Percentiles rank a stretch among this genome's conserved stretches.
Conservation (phyloP, 2,797 vertebrate genomes). For the Centroberyx gerrardi region DNA sequence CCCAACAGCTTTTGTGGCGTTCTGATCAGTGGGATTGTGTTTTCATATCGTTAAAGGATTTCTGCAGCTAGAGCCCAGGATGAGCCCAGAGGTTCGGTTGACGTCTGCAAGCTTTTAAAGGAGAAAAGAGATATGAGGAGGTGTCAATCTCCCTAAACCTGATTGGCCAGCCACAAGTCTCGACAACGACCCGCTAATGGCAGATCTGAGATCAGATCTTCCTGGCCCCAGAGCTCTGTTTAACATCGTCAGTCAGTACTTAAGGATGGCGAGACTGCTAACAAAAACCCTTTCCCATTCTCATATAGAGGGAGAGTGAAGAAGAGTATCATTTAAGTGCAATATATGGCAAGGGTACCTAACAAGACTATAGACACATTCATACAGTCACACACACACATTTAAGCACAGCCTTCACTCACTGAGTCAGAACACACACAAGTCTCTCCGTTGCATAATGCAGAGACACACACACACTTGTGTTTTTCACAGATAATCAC, state of each 20-base stretch:
- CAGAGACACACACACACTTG: background rate
- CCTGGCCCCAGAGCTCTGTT: conserved; percentile 2
- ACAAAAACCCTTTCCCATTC: conserved; percentile 36
- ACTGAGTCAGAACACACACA: conserved; percentile 40
- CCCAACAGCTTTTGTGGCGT: background rate
- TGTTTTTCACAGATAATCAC: conserved; percentile 59
- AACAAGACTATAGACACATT: conserved; percentile 52
- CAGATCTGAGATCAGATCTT: conserved; percentile 26
- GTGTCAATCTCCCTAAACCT: background rate
- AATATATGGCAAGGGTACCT: conserved; percentile 77
- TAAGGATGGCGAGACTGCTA: conserved; percentile 52
- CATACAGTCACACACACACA: conserved; percentile 33
- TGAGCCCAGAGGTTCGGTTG: conserved; percentile 4
- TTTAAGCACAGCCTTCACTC: conserved; percentile 44
- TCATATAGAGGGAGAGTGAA: conserved; percentile 16
- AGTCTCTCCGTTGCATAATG: conserved; percentile 14
- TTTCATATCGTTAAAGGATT: background rate
- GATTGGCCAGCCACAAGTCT: background rate
- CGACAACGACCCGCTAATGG: background rate
- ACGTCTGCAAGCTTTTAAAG: conserved; percentile 18
- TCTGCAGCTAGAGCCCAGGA: conserved; percentile 15
- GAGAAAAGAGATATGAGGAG: conserved; percentile 6
- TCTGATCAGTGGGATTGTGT: background rate
- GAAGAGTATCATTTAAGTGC: conserved; percentile 73
- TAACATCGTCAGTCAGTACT: background rate